Base-by-base conservation (phyloP, 2,113 vertebrate genomes). In the Mus pahari region DNA sequence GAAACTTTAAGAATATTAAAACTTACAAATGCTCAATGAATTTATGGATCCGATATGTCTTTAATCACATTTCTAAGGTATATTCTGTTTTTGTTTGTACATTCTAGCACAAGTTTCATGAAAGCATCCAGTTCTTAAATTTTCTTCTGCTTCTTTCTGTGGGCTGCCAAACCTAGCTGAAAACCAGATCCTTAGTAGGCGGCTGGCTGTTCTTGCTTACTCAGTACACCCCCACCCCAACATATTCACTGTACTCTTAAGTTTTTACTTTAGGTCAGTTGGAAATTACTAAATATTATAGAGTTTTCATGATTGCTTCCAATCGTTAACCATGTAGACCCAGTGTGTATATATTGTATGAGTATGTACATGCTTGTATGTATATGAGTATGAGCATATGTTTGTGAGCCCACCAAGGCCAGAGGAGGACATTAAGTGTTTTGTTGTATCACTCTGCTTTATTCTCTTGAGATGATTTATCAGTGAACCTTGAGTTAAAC, bases 61-160 rank as follows among this genome's bases (percentile, higher is more conserved):
- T 95, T 82, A 96, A 81, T 93, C 45, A 94, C 36, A 86, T 97
- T 96, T 96, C 75, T 95, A 26, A 93, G n/a, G 50, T 64, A 11
- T 81, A 42, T 93, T 79, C 53, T 92, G 7, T 53, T 53, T 96
- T 96, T 94, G 36, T 92, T 11, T 94, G 77, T 60, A 92, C 1
- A 93, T 42, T 33, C 20, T 95, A 45, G 94, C 48, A 91, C 33
- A 94, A 66, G 71, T 82, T 96, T 96, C 36, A 39, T 91, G 64
- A 94, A 96, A 94, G 50, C 89, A 86, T 75, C 70, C 68, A 83
- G 53, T 53, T 94, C 94, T 96, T 89, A 86, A 68, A 42, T 17
- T 62, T 20, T 87, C 31, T n/a, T 86, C 36, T 94, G 36, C 31
- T 91, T 87, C 73, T 96, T 53, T 97, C 39, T 93, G 24, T 96